Conservation (phyloP, 1,140 invertebrate species). For the Sminthurinus signatus region DNA sequence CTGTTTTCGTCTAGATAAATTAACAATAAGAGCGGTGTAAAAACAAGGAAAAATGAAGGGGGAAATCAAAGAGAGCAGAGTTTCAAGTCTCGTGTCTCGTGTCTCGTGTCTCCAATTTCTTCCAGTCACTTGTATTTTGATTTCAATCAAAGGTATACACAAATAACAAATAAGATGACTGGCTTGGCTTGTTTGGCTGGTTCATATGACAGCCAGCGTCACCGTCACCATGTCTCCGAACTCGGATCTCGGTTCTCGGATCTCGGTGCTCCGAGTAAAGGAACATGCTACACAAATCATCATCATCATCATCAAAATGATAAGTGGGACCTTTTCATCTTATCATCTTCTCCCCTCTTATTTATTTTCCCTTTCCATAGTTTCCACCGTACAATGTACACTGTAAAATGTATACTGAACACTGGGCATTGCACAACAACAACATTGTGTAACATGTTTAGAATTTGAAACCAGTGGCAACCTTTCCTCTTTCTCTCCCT, state of each 20-base stretch:
- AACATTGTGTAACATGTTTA: too few species aligned
- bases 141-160: slow-evolving; percentile 2
- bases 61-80: too few species aligned
- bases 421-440: too few species aligned
- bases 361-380: not conserved
- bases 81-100: too few species aligned
- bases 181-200: not conserved
- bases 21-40: too few species aligned
- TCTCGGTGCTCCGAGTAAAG: not conserved
- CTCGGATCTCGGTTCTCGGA: not conserved
- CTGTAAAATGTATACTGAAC: too few species aligned
- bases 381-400: not conserved
- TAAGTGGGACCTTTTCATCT: not conserved
- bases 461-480: slow-evolving; percentile 38
- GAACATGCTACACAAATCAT: not conserved
- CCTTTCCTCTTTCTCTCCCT: slow-evolving; percentile 7
- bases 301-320: slow-evolving; percentile 14
- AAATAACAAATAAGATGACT: not conserved
- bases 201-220: not conserved
- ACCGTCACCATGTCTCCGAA: not conserved
- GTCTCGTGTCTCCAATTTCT: too few species aligned
- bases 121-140: too few species aligned
- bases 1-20: too few species aligned
- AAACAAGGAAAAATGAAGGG: too few species aligned
- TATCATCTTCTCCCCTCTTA: not conserved